Evolutionary conservation across 2,113 vertebrate genomes (phyloP).

Genomic region (Gracilinanus agilis): DNA sequence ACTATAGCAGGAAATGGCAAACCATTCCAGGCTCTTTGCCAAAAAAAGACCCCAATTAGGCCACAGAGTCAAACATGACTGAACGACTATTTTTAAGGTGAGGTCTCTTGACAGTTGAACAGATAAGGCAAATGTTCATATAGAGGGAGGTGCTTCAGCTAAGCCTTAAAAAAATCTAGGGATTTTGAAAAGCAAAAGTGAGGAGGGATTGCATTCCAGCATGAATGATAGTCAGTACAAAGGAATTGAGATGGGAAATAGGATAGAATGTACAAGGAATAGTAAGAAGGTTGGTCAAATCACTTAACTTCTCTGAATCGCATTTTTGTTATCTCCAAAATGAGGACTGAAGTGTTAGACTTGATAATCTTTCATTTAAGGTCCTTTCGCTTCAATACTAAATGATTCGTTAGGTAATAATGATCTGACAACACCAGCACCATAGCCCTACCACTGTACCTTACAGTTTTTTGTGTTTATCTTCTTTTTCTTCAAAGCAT

Average conservation of each 20-base stretch:
- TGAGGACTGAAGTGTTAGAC: background rate
- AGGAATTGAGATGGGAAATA: background rate
- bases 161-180: background rate
- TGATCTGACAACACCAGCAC: background rate
- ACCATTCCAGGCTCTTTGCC: too few relatives aligned
- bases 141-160: background rate
- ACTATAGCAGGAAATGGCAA: too few relatives aligned
- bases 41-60: too few relatives aligned
- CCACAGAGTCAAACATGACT: too few relatives aligned
- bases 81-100: too few relatives aligned
- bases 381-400: background rate
- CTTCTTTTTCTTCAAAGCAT: background rate
- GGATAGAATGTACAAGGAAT: background rate
- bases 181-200: background rate
- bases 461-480: background rate
- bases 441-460: background rate
- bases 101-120: background rate
- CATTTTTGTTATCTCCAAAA: background rate
- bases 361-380: background rate
- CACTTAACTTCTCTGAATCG: background rate
- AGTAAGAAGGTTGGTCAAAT: background rate
- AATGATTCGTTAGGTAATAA: background rate
- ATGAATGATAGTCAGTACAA: background rate
- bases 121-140: background rate
- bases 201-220: background rate